These are phyloP conservation scores for Thryonomys swinderianus DNA, from an alignment of 2,113 vertebrate genomes.

Conservation along the genomic window DNA sequence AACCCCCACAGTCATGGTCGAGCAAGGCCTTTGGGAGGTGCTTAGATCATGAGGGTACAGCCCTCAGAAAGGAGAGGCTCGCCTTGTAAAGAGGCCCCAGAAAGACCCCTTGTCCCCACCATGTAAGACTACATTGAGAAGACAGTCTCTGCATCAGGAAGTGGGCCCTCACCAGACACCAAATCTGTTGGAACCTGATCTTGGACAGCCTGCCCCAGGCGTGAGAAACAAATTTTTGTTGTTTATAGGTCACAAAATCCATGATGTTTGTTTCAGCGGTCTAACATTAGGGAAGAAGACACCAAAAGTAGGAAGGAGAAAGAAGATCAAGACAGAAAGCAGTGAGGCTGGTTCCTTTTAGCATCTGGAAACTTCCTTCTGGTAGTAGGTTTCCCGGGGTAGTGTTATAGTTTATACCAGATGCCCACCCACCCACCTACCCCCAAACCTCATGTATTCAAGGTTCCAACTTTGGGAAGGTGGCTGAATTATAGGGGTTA, in stretches of 20 bases:
- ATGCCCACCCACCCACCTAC: neutral
- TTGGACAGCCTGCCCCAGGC: neutral
- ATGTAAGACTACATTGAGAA: neutral
- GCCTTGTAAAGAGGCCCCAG: too few relatives aligned
- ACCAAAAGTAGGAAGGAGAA: neutral
- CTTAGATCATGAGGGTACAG: neutral
- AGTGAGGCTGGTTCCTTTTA: neutral
- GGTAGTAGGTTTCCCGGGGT: neutral
- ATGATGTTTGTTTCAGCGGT: neutral
- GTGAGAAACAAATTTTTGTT: neutral
- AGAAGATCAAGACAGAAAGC: neutral
- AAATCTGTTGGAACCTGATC: neutral
- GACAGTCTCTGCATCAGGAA: neutral
- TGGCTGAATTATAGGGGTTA: neutral
- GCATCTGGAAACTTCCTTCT: neutral
- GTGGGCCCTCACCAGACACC: neutral
- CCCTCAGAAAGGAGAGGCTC: neutral
- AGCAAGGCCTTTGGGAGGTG: neutral
- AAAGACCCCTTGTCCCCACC: neutral
- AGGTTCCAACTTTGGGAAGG: neutral
- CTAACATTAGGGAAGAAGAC: neutral
- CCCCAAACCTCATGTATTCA: neutral
- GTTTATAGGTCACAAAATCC: neutral
- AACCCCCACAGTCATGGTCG: neutral
- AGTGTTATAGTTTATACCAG: neutral